phyloP scores from a whole-genome alignment of 2,113 vertebrate species.

The Myiopsitta monachus region DNA sequence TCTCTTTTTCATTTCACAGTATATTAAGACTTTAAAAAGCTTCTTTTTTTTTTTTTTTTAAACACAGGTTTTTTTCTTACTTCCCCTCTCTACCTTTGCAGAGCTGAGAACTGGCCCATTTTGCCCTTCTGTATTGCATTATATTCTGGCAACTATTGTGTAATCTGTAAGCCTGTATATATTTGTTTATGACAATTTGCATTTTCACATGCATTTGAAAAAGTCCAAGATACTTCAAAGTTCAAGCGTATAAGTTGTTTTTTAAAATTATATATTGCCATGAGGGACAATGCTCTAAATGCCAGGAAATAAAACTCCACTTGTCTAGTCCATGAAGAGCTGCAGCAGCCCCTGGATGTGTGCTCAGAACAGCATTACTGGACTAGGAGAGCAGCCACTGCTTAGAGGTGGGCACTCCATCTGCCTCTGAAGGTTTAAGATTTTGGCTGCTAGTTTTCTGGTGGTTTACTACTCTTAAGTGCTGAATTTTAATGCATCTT shows the following conservation, averaged over 20 bases:
- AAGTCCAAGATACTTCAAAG: not conserved
- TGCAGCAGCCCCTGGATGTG: not conserved
- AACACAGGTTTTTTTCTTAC: not conserved
- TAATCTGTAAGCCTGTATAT: not conserved
- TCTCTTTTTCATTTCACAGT: not conserved
- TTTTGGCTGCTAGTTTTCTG: not conserved
- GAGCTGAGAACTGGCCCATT: not conserved
- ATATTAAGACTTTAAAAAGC: not conserved
- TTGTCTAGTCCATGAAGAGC: not conserved
- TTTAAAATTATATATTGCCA: not conserved
- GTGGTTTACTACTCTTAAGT: not conserved
- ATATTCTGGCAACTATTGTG: not conserved
- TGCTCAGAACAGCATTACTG: not conserved
- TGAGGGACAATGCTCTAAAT: not conserved
- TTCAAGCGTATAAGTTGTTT: not conserved
- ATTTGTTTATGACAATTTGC: not conserved
- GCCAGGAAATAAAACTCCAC: not conserved
- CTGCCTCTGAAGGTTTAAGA: not conserved
- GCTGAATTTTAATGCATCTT: not conserved
- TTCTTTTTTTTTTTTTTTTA: not conserved
- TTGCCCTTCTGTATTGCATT: not conserved
- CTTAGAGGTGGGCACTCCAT: not conserved
- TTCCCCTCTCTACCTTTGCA: not conserved
- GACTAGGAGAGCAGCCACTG: not conserved
- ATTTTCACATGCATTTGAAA: not conserved